phyloP scores from a whole-genome alignment of 2,888 invertebrate genomes.

The Spilarctia lutea region DNA sequence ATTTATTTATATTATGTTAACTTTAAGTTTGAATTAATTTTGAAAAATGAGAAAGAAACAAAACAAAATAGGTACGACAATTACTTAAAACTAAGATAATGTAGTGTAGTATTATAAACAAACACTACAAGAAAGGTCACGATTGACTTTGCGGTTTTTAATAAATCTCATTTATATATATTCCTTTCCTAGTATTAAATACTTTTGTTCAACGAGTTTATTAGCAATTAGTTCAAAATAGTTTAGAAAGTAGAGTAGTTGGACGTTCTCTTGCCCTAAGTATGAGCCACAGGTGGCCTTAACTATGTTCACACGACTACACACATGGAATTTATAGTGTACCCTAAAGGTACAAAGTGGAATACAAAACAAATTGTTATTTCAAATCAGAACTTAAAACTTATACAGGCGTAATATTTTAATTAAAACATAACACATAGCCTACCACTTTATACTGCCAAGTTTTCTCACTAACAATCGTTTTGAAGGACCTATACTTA shows the following conservation, averaged over 20 bases:
- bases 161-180: neutral
- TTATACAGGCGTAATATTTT: neutral
- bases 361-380: slow-evolving; percentile 10
- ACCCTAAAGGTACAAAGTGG: slow-evolving; percentile 11
- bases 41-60: too few species aligned
- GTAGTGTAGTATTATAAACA: too few species aligned
- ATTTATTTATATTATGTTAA: too few species aligned
- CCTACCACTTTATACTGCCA: neutral
- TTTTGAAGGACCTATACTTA: neutral
- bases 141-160: neutral
- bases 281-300: slow-evolving; percentile 37
- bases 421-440: neutral
- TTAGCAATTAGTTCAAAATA: neutral
- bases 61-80: too few species aligned
- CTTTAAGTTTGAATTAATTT: too few species aligned
- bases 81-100: too few species aligned
- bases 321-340: slow-evolving; percentile 44
- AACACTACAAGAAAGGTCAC: too few species aligned
- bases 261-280: neutral
- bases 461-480: neutral
- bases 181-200: neutral
- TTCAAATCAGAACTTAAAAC: slow-evolving; percentile 5
- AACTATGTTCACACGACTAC: slow-evolving; percentile 37
- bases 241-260: neutral
- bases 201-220: neutral